phyloP scores from a whole-genome alignment of 2,113 vertebrate species.

The Vicugna pacos region DNA sequence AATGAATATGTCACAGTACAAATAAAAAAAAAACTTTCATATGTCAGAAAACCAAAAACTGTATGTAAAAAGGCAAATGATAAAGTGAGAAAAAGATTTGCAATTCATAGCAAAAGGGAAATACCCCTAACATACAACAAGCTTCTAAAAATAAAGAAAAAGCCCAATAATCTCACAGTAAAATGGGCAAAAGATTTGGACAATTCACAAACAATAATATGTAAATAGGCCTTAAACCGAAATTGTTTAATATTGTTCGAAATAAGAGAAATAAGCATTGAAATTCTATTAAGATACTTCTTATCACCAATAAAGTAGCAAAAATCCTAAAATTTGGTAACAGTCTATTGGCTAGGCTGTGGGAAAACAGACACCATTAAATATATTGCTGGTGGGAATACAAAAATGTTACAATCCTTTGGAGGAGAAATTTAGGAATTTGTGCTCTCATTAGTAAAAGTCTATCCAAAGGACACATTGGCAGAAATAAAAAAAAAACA shows the following conservation, averaged over 20 bases:
- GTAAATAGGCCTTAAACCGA: not conserved
- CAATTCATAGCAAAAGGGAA: not conserved
- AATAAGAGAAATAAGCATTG: not conserved
- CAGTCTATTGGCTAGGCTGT: not conserved
- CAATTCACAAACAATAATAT: not conserved
- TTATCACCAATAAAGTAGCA: not conserved
- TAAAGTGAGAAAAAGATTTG: not conserved
- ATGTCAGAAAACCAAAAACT: not conserved
- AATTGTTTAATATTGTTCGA: not conserved
- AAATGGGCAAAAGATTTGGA: not conserved
- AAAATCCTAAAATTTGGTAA: not conserved
- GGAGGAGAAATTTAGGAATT: not conserved
- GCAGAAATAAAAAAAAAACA: constrained; percentile 1
- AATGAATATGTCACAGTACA: not conserved
- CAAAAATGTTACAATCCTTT: not conserved
- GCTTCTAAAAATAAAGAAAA: not conserved
- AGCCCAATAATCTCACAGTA: not conserved
- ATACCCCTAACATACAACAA: not conserved
- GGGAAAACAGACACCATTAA: not conserved
- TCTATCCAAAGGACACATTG: not conserved
- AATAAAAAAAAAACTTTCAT: not conserved
- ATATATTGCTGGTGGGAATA: not conserved
- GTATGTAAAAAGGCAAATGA: constrained; percentile 9
- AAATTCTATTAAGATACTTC: not conserved
- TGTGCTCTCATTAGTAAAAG: not conserved